Evolutionary conservation across 2,888 invertebrate genomes (phyloP).

Genomic region (Caenorhabditis macrosperma): DNA sequence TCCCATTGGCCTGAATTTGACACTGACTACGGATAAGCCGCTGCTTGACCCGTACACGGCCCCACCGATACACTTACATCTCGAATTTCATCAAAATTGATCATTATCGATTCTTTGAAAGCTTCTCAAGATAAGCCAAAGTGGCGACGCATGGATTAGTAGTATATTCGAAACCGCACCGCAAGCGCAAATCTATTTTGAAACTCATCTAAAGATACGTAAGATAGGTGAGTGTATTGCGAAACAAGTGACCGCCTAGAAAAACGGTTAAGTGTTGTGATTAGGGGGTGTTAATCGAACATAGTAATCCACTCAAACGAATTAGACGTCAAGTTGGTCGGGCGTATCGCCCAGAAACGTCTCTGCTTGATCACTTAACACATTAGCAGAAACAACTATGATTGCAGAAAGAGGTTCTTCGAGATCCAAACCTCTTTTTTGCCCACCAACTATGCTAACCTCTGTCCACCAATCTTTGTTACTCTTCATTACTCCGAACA

Average conservation of each 20-base stretch:
- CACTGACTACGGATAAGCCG: slow-evolving; percentile 41
- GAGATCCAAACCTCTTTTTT: slow-evolving; percentile 24
- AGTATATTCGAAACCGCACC: background rate
- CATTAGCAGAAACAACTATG: slow-evolving; percentile 54
- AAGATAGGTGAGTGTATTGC: too few relatives aligned
- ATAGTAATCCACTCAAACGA: slow-evolving; percentile 63
- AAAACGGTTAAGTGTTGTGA: slow-evolving; percentile 53
- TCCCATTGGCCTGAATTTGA: slow-evolving; percentile 34
- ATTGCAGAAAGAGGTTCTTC: slow-evolving; percentile 36
- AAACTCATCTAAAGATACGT: too few relatives aligned
- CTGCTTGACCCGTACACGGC: slow-evolving; percentile 50
- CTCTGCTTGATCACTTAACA: slow-evolving; percentile 57
- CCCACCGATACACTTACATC: slow-evolving; percentile 8
- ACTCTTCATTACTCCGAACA: slow-evolving; percentile 12
- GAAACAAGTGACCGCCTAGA: slow-evolving; percentile 12
- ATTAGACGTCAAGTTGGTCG: slow-evolving; percentile 55
- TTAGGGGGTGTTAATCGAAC: slow-evolving; percentile 49
- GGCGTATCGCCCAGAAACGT: slow-evolving; percentile 50
- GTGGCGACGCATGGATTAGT: background rate
- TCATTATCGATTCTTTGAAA: slow-evolving; percentile 12
- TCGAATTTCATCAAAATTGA: slow-evolving; percentile 42
- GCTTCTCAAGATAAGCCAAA: slow-evolving; percentile 6
- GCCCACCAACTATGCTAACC: background rate
- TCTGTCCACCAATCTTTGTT: slow-evolving; percentile 4
- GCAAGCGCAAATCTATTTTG: background rate